Base-by-base conservation (phyloP, 1,140 invertebrate species). In the Leptoteleia sp. region DNA sequence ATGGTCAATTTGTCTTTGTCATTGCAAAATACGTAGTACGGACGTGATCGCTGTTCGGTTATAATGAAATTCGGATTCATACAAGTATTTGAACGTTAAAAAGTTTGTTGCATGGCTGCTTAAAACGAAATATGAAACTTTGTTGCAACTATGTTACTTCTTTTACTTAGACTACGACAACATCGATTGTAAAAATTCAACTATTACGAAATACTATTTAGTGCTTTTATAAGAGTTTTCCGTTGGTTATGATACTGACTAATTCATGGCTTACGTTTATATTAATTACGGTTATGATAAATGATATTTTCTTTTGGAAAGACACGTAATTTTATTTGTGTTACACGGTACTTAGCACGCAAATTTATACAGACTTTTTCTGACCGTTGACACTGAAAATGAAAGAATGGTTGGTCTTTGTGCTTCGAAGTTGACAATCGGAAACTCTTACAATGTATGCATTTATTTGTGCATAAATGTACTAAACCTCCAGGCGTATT, bases 111-210 rank as follows among this genome's bases (percentile, higher is more conserved):
- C 13, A 12, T 7, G 47, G 11, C 38, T 15, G 13, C 42, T n/a
- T 40, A 73, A 55, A 64, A 73, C 17, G 25, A 57, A 61, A 61
- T 61, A 45, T 35, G 29, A 55, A 55, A 54, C 3, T 72, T 31
- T 2, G 22, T 57, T 33, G 33, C 3, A 11, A 19, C 68, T 75
- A 65, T 11, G 9, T 68, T 67, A 37, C n/a, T 48, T 43, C n/a
- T 11, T 48, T 62, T 64, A 55, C 29, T 67, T 67, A 77, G 11
- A 12, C 61, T 72, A 77, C 61, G 22, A 77, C 61, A 16, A 77
- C 65, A 77, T 72, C 38, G 40, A 77, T 55, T 67, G 67, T 77
- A 71, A 77, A 77, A 77, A 77, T 77, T 43, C 25, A 52, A 38
- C 52, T 77, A 71, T 67, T 59, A 61, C 22, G 52, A 52, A 61